Evolutionary conservation across 2,113 vertebrate genomes (phyloP).

Genomic region (Ammospiza caudacuta): DNA sequence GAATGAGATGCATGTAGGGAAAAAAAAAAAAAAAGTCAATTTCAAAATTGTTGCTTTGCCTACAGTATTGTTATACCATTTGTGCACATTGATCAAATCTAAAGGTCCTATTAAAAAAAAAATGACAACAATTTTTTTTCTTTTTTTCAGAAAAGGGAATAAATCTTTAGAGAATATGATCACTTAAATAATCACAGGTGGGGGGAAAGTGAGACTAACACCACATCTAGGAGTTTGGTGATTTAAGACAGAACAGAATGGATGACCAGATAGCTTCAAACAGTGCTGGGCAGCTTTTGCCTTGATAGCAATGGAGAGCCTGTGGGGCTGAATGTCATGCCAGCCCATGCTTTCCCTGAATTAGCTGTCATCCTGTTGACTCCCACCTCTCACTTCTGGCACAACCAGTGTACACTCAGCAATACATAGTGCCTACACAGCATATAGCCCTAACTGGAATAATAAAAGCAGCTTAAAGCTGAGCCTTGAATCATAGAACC

Average conservation of each 20-base stretch:
- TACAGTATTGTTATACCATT: slow-evolving; percentile 32
- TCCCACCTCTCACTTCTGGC: background rate
- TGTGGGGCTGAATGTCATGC: background rate
- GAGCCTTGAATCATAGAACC: background rate
- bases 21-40: background rate
- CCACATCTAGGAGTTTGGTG: slow-evolving; percentile 7
- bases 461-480: background rate
- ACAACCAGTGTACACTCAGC: background rate
- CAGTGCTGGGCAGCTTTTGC: background rate
- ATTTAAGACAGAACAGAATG: slow-evolving; percentile 44
- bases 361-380: background rate
- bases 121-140: slow-evolving; percentile 4
- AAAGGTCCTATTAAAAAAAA: slow-evolving; percentile 69
- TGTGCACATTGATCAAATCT: slow-evolving; percentile 64
- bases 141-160: slow-evolving; percentile 62
- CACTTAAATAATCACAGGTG: slow-evolving; percentile 65
- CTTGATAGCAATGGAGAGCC: background rate
- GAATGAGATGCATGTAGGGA: background rate
- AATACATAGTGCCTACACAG: background rate
- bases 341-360: background rate
- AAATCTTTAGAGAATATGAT: slow-evolving; percentile 72
- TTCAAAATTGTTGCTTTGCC: slow-evolving; percentile 54
- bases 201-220: slow-evolving; percentile 35
- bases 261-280: background rate
- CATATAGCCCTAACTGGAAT: background rate